These are phyloP conservation scores for Perca fluviatilis DNA, from an alignment of 2,113 vertebrate species.

Conservation along the genomic window DNA sequence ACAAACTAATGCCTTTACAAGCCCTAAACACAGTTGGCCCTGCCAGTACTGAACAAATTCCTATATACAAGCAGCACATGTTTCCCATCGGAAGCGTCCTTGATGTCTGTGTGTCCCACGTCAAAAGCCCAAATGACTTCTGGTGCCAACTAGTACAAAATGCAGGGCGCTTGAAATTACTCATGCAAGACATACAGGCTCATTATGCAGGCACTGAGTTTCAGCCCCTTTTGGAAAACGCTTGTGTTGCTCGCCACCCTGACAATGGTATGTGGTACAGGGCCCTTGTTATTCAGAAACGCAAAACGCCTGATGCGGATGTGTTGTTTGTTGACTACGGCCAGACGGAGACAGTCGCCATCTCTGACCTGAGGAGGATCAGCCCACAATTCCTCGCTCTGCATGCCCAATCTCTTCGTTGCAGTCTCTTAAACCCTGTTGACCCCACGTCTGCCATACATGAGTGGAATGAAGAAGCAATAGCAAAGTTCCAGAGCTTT, in stretches of 20 bases:
- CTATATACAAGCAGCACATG: constrained; percentile 76
- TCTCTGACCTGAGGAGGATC: constrained; percentile 85
- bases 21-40: constrained; percentile 1
- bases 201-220: constrained; percentile 83
- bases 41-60: constrained; percentile 18
- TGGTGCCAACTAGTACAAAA: constrained; percentile 92
- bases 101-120: constrained; percentile 87
- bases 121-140: constrained; percentile 90
- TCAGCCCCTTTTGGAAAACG: constrained; percentile 67
- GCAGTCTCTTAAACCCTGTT: constrained; percentile 92
- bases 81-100: constrained; percentile 90
- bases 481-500: constrained; percentile 87
- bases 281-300: constrained; percentile 85
- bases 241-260: constrained; percentile 89
- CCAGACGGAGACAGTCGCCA: constrained; percentile 82
- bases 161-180: constrained; percentile 73
- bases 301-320: constrained; percentile 79
- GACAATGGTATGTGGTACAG: constrained; percentile 90
- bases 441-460: constrained; percentile 82
- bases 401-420: constrained; percentile 92
- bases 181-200: constrained; percentile 91
- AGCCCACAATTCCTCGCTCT: constrained; percentile 85
- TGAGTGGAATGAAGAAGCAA: constrained; percentile 86
- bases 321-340: constrained; percentile 93
- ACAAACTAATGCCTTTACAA: constrained; percentile 17